These are phyloP conservation scores for Ricordea florida DNA, from an alignment of 92 coral and sea anemone genomes.

Conservation along the genomic window DNA sequence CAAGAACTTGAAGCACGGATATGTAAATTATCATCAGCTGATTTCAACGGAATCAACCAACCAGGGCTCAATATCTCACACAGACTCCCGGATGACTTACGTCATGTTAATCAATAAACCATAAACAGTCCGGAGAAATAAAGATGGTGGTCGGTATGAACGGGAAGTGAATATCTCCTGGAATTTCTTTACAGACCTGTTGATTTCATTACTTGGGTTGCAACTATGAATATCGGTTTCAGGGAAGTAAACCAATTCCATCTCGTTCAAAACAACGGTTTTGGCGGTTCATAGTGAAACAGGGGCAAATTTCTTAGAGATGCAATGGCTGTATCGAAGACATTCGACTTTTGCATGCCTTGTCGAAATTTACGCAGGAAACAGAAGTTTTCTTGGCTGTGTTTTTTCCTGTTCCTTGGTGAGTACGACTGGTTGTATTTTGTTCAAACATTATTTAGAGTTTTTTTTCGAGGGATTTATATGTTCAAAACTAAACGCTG, in stretches of 20 bases:
- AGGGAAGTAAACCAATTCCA: conserved; percentile 21
- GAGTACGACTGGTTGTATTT: not conserved
- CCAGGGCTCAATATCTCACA: not conserved
- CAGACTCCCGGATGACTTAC: conserved; percentile 66
- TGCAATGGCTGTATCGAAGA: too few relatives aligned
- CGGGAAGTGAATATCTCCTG: conserved; percentile 30
- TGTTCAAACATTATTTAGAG: not conserved
- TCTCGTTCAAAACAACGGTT: not conserved
- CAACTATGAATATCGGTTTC: conserved; percentile 44
- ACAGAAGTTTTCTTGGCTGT: too few relatives aligned
- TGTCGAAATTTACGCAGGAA: too few relatives aligned
- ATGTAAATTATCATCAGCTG: conserved; percentile 54
- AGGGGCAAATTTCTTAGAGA: too few relatives aligned
- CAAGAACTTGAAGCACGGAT: too few relatives aligned
- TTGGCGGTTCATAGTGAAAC: not conserved
- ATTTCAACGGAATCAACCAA: conserved; percentile 52
- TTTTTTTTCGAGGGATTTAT: not conserved
- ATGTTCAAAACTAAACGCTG: not conserved
- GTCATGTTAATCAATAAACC: conserved; percentile 74
- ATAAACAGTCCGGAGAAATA: conserved; percentile 62
- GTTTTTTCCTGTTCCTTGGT: too few relatives aligned
- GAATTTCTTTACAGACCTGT: conserved; percentile 24
- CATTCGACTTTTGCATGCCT: too few relatives aligned
- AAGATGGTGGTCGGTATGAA: conserved; percentile 76
- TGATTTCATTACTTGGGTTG: conserved; percentile 15